A percentile compares a stretch with the other conserved stretches of the same genome.
Evolutionary conservation across 1,140 invertebrate genomes (phyloP).

Genomic region (Dysdera silvatica): DNA sequence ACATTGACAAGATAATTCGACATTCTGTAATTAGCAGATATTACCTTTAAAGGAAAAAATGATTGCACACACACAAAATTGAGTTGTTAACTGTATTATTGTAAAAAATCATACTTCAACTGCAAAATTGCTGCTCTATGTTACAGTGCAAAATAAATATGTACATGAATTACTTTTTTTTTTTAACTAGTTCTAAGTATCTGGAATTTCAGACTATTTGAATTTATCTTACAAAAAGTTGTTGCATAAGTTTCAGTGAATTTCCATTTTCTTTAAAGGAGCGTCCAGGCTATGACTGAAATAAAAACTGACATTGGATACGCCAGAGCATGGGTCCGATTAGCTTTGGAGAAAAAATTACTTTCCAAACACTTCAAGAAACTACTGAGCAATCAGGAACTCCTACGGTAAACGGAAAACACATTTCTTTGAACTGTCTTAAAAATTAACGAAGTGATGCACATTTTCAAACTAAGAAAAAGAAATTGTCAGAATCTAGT

Average conservation of each 20-base stretch:
- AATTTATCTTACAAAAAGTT: neutral
- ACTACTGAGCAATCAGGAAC: conserved; percentile 70
- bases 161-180: neutral
- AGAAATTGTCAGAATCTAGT: too few species aligned
- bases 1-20: too few species aligned
- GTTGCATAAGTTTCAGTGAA: neutral
- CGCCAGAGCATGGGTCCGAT: conserved; percentile 88
- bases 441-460: too few species aligned
- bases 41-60: too few species aligned
- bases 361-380: conserved; percentile 86
- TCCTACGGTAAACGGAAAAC: conserved; percentile 72
- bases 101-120: too few species aligned
- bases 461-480: too few species aligned
- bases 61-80: too few species aligned
- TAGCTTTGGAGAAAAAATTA: conserved; percentile 96
- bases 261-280: conserved; percentile 56
- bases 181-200: neutral
- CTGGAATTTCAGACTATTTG: too few species aligned
- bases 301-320: conserved; percentile 98
- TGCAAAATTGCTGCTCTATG: too few species aligned
- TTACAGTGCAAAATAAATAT: neutral
- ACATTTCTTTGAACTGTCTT: too few species aligned
- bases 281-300: conserved; percentile 90
- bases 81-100: too few species aligned
- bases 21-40: too few species aligned